These are phyloP conservation scores for Drosophila mimica DNA, from an alignment of 2,888 invertebrate species.

Conservation along the genomic window DNA sequence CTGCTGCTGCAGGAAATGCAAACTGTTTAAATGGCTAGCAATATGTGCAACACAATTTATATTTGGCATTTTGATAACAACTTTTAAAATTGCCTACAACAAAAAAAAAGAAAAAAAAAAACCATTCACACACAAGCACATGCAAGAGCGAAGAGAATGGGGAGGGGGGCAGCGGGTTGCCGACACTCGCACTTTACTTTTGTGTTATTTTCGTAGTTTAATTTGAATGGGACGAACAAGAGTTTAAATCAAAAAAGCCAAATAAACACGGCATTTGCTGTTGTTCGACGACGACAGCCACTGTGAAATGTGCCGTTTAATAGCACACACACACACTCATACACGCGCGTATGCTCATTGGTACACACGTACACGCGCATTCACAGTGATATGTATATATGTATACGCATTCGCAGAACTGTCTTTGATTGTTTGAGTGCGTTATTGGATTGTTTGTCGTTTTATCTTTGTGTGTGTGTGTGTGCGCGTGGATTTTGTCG, in stretches of 20 bases:
- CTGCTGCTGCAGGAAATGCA: conserved; percentile 4
- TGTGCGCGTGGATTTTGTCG: background rate
- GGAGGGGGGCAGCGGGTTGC: background rate
- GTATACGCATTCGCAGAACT: conserved; percentile 48
- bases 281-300: conserved; percentile 17
- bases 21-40: conserved; percentile 3
- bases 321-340: conserved; percentile 33
- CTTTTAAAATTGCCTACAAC: conserved; percentile 40
- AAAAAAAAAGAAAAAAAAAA: conserved; percentile 57
- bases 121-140: conserved; percentile 24
- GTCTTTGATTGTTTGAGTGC: conserved; percentile 38
- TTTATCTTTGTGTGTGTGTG: background rate
- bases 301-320: conserved; percentile 64
- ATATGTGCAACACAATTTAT: conserved; percentile 6
- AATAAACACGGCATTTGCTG: conserved; percentile 45
- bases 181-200: conserved; percentile 41
- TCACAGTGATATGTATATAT: conserved; percentile 18
- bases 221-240: background rate
- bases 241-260: conserved; percentile 19
- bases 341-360: conserved; percentile 11
- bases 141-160: background rate
- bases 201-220: conserved; percentile 44
- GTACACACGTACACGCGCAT: conserved; percentile 11
- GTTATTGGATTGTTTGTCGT: conserved; percentile 33
- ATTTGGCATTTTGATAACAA: conserved; percentile 36